Evolutionary conservation across 2,888 invertebrate genomes (phyloP), one percentile per base, ranked within the genome.

Genomic region (Synanthedon tipuliformis): DNA sequence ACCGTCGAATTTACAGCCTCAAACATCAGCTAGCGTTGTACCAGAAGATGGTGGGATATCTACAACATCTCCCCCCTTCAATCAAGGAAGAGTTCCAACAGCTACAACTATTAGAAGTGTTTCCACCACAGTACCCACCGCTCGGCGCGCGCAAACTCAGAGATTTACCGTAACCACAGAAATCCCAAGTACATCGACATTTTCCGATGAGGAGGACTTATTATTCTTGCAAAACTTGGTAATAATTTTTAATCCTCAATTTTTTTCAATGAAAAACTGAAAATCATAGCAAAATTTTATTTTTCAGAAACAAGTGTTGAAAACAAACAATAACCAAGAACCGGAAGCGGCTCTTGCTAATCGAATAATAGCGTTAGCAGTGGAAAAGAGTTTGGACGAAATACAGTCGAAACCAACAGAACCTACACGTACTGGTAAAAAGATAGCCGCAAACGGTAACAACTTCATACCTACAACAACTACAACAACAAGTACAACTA

Each of bases 201-300:
- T 82, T 64, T 83, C 89, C 12, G 82, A 85, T 53, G 69, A 83
- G 73, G 89, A 91, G 57, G 91, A 91, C 67, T 73, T 90, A 58
- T 88, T 84, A 45, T 90, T 91, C 66, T 71, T 91, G 18, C 88
- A 90, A 64, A 89, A 90, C 60, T 78, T 91, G 87, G 91, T 91
- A 81, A 74, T 78, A 51, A 50, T 51, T n/a, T 51, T 40, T 53
- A 50, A 16, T 23, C 48, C 13, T 34, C 13, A 48, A 53, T 10
- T 56, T 34, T 16, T 50, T 27, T 15, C 18, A 10, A 48, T 40
- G 13, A n/a, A 45, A 13, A n/a, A 45, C 7, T 51, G n/a, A 12
- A 45, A 45, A 13, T 45, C 15, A 45, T 45, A 45, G 11, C 10
- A 49, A 41, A 50, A 15, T 49, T 49, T 18, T 49, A 3, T 49